Evolutionary conservation across 2,888 invertebrate genomes (phyloP).

Genomic region (Iselma pallidipennis): DNA sequence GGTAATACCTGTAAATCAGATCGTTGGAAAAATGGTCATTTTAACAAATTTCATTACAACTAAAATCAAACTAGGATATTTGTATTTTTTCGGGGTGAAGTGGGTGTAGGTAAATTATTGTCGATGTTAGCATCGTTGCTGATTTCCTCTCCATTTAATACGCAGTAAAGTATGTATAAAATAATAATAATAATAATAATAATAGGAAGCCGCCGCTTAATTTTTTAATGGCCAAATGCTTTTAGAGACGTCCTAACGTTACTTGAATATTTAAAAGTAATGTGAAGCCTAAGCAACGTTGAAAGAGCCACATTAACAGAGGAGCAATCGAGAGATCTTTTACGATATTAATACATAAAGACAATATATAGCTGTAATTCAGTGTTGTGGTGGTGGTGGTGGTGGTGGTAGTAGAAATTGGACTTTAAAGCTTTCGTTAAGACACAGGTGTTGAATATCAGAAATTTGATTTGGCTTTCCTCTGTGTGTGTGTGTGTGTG

Average conservation of each 20-base stretch:
- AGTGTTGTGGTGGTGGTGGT: constrained; percentile 31
- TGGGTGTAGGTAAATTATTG: constrained; percentile 16
- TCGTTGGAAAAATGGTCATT: background rate
- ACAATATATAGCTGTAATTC: constrained; percentile 50
- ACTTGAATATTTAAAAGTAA: constrained; percentile 57
- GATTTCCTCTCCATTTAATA: constrained; percentile 54
- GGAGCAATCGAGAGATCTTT: constrained; percentile 44
- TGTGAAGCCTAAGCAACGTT: constrained; percentile 45
- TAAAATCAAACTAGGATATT: background rate
- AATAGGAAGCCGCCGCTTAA: constrained; percentile 56
- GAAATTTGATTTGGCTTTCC: constrained; percentile 41
- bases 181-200: constrained; percentile 51
- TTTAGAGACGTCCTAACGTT: constrained; percentile 61
- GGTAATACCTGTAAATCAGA: no score
- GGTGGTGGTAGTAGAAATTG: constrained; percentile 34
- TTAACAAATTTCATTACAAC: no score
- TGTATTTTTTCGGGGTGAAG: no score
- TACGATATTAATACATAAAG: constrained; percentile 49
- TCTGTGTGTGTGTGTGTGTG: no score
- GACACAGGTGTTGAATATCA: constrained; percentile 41
- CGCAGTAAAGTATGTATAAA: constrained; percentile 56
- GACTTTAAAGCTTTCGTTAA: constrained; percentile 18
- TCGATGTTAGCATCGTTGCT: constrained; percentile 18
- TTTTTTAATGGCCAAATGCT: constrained; percentile 70
- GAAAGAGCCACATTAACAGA: constrained; percentile 43